phyloP scores from a whole-genome alignment of 2,888 invertebrate genomes.

The Drosophila stalkeri region DNA sequence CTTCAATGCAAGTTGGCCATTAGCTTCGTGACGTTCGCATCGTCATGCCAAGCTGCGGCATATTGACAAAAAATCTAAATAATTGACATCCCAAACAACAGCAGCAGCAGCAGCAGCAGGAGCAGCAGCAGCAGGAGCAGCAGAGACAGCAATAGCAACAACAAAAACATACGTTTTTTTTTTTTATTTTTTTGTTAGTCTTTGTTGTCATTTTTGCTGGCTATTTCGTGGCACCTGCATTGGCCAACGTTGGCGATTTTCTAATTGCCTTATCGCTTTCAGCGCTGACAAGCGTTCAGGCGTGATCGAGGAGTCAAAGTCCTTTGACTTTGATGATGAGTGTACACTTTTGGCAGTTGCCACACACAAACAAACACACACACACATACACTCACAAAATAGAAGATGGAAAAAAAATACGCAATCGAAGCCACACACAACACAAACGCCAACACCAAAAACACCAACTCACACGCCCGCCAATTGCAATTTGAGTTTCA shows the following conservation, averaged over 20 bases:
- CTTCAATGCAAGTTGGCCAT: slow-evolving; percentile 62
- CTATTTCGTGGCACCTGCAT: slow-evolving; percentile 36
- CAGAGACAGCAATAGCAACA: slow-evolving; percentile 2
- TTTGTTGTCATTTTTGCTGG: slow-evolving; percentile 26
- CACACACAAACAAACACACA: slow-evolving; percentile 1
- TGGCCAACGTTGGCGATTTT: slow-evolving; percentile 44
- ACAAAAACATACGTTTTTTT: slow-evolving; percentile 6
- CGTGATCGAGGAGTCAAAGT: slow-evolving; percentile 62
- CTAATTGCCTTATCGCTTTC: slow-evolving; percentile 84
- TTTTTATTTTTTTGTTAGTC: neutral
- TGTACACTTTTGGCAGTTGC: slow-evolving; percentile 63
- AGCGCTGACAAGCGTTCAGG: slow-evolving; percentile 68
- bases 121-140: neutral
- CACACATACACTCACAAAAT: neutral
- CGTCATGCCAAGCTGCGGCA: slow-evolving; percentile 39
- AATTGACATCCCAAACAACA: slow-evolving; percentile 70
- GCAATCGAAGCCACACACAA: slow-evolving; percentile 18
- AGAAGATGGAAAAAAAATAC: slow-evolving; percentile 1
- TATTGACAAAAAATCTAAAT: slow-evolving; percentile 65
- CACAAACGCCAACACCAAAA: slow-evolving; percentile 13
- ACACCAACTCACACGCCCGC: slow-evolving; percentile 19
- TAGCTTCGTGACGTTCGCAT: slow-evolving; percentile 49
- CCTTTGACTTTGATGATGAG: slow-evolving; percentile 75
- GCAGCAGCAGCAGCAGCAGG: slow-evolving; percentile 1
- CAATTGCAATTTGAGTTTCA: slow-evolving; percentile 65